These are phyloP conservation scores for Glaucopsyche alexis DNA, from an alignment of 2,888 invertebrate species.

Conservation along the genomic window DNA sequence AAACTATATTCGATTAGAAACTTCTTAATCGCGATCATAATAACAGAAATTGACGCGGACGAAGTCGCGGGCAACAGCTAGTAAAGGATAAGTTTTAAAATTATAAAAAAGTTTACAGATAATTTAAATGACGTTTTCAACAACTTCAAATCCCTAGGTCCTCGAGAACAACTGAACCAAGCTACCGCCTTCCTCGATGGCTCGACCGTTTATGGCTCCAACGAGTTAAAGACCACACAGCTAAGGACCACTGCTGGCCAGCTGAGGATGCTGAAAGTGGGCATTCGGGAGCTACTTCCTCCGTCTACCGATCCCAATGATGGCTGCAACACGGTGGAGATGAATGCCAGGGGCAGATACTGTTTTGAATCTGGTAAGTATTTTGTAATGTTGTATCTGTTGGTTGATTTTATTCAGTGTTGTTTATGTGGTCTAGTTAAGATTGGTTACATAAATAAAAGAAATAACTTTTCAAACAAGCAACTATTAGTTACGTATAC, in stretches of 20 bases:
- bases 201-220: constrained; percentile 89
- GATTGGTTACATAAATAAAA: not conserved
- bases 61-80: no score
- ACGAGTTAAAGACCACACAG: constrained; percentile 64
- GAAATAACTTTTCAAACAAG: not conserved
- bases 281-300: constrained; percentile 84
- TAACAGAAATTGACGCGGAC: no score
- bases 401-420: not conserved
- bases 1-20: no score
- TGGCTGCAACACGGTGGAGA: constrained; percentile 86
- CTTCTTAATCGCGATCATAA: no score
- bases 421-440: not conserved
- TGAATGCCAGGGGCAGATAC: constrained; percentile 85
- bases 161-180: constrained; percentile 92
- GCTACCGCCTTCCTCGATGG: constrained; percentile 92
- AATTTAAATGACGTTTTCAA: no score
- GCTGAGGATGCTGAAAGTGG: constrained; percentile 83
- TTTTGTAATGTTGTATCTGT: not conserved
- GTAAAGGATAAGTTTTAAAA: no score
- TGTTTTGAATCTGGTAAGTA: constrained; percentile 86
- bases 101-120: no score
- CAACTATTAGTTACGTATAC: no score
- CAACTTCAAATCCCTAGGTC: constrained; percentile 66
- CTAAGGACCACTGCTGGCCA: constrained; percentile 80
- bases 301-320: constrained; percentile 85